phyloP scores from a whole-genome alignment of 2,888 invertebrate genomes.

The Drosophila paramelanica region DNA sequence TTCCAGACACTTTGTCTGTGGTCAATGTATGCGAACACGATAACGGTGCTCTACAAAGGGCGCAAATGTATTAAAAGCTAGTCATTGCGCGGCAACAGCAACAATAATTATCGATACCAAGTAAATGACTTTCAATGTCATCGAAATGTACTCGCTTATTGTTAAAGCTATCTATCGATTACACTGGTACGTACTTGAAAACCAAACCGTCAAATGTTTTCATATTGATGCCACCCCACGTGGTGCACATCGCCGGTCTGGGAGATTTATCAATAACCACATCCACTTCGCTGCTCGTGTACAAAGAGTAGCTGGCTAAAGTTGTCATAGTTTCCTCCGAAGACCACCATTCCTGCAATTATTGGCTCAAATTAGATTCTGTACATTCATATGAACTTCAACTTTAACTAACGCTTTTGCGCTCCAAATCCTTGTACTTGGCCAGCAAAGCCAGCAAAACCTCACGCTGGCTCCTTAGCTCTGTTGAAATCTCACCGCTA shows the following conservation, averaged over 20 bases:
- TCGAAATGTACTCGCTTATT: not conserved
- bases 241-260: constrained; percentile 89
- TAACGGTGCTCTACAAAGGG: constrained; percentile 88
- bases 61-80: not conserved
- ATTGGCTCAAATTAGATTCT: not conserved
- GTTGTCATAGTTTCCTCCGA: constrained; percentile 78
- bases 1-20: constrained; percentile 89
- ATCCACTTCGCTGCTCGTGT: constrained; percentile 74
- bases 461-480: constrained; percentile 69
- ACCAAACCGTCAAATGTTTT: constrained; percentile 94
- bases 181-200: constrained; percentile 86
- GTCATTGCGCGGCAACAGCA: not conserved
- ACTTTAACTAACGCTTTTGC: constrained; percentile 65
- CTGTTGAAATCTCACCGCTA: constrained; percentile 54
- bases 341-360: constrained; percentile 82
- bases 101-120: not conserved
- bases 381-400: not conserved
- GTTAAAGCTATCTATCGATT: constrained; percentile 13
- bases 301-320: constrained; percentile 77
- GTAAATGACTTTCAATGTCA: not conserved
- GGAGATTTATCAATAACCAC: constrained; percentile 84
- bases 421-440: constrained; percentile 72
- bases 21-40: constrained; percentile 91
- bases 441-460: constrained; percentile 70
- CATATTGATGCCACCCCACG: constrained; percentile 92